A percentile compares a stretch with the other conserved stretches of the same genome.
Conservation (phyloP, 2,113 vertebrate species). For the Setophaga petechia region DNA sequence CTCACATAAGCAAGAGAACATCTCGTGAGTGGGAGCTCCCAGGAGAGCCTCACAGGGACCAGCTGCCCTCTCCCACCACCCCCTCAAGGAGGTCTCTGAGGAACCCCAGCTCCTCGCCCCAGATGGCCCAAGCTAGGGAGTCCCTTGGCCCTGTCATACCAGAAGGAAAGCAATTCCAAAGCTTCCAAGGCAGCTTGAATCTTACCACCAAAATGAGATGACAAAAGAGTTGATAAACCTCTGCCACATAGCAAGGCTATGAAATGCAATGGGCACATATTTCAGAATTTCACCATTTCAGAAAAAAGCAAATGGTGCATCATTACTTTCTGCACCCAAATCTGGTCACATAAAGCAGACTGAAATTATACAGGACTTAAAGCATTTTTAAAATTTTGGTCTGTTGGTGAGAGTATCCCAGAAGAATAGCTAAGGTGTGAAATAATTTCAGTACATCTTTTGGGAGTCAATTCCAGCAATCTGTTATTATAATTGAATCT, state of each 20-base stretch:
- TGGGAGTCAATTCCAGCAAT: not conserved
- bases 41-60: rapidly evolving
- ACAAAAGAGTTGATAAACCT: not conserved
- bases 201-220: not conserved
- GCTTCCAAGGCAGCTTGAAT: not conserved
- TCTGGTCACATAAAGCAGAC: not conserved
- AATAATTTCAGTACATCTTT: not conserved
- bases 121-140: rapidly evolving
- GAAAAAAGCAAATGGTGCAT: rapidly evolving
- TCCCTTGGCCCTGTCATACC: not conserved
- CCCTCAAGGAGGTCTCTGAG: rapidly evolving
- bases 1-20: not conserved
- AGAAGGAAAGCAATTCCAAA: not conserved
- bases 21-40: rapidly evolving
- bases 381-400: not conserved
- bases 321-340: not conserved
- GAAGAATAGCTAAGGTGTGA: not conserved
- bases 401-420: not conserved
- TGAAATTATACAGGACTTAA: not conserved
- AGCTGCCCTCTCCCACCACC: not conserved
- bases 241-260: not conserved
- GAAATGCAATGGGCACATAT: not conserved
- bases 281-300: not conserved
- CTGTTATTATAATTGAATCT: not conserved
- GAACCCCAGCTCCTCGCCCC: not conserved